Conservation (phyloP, 2,888 invertebrate species). For the Drosophila greeni region DNA sequence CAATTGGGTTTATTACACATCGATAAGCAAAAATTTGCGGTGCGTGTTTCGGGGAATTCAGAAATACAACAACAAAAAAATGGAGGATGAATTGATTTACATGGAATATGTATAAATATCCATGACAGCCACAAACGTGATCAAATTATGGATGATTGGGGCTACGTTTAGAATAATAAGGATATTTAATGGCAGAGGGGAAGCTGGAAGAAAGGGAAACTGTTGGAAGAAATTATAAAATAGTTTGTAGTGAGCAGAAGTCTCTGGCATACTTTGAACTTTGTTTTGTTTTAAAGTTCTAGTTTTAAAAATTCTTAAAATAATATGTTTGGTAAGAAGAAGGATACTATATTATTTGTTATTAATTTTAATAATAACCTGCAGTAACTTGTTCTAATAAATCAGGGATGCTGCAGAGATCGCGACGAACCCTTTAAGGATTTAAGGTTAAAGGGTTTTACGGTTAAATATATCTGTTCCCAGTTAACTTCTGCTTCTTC, state of each 20-base stretch:
- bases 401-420: too few species aligned
- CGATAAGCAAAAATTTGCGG: constrained; percentile 65
- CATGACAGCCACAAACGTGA: constrained; percentile 52
- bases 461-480: neutral
- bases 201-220: neutral
- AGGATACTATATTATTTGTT: too few species aligned
- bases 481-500: too few species aligned
- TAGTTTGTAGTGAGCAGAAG: neutral
- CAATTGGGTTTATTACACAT: constrained; percentile 76
- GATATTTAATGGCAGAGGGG: neutral
- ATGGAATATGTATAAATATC: constrained; percentile 38
- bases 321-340: too few species aligned
- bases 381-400: too few species aligned
- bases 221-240: neutral
- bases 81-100: constrained; percentile 33
- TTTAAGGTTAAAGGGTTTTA: too few species aligned
- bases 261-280: neutral
- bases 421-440: too few species aligned
- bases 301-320: too few species aligned
- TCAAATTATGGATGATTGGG: constrained; percentile 55
- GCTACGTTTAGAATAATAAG: constrained; percentile 30
- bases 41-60: constrained; percentile 42
- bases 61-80: constrained; percentile 7
- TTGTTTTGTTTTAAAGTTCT: neutral
- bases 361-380: too few species aligned